These are phyloP conservation scores for Melierax canorus DNA, from an alignment of 2,113 vertebrate species.

Conservation along the genomic window DNA sequence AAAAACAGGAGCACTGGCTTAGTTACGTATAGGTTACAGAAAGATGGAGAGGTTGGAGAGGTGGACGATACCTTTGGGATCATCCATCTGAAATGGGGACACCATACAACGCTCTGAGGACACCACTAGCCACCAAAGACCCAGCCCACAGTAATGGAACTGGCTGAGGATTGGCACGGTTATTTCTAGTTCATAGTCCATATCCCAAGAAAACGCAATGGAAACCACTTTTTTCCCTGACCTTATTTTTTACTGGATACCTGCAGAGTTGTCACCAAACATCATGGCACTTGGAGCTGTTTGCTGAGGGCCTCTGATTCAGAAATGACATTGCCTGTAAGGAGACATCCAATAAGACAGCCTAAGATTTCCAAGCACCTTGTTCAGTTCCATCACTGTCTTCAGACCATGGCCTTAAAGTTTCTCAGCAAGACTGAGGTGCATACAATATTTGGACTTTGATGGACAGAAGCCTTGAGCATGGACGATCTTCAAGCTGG, in stretches of 20 bases:
- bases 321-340: background rate
- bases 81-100: background rate
- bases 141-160: fast-evolving
- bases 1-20: background rate
- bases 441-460: background rate
- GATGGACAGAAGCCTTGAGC: background rate
- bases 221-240: background rate
- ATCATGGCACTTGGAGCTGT: background rate
- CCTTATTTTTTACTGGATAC: background rate
- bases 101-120: background rate
- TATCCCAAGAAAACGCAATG: background rate
- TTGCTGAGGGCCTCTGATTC: background rate
- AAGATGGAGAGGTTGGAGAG: background rate
- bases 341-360: background rate
- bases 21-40: too few relatives aligned
- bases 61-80: background rate
- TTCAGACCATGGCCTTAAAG: background rate
- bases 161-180: background rate
- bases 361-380: background rate
- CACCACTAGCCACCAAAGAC: background rate
- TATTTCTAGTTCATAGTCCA: background rate
- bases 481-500: background rate
- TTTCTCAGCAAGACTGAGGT: background rate
- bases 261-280: background rate
- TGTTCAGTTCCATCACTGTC: background rate